Conservation (phyloP, 37 sponge, comb jelly and placozoan genomes). For the Amphimedon queenslandica region DNA sequence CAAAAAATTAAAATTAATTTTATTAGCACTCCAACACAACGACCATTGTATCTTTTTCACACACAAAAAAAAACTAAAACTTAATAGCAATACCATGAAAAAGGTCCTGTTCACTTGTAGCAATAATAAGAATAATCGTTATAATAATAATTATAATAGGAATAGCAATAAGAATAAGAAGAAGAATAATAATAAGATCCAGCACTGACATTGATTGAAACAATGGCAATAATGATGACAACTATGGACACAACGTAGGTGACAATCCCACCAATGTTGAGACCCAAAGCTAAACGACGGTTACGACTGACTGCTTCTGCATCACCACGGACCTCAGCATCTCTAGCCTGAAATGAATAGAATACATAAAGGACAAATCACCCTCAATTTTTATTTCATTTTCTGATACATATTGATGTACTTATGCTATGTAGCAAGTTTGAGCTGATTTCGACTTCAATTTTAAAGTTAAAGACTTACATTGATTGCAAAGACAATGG, state of each 20-base stretch:
- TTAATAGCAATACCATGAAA: too few relatives aligned
- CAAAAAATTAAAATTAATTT: too few relatives aligned
- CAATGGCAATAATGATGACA: neutral
- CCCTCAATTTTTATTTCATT: neutral
- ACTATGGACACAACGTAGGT: neutral
- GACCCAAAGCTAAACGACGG: neutral
- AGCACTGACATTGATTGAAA: neutral
- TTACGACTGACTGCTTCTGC: neutral
- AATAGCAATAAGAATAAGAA: too few relatives aligned
- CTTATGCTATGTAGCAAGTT: too few relatives aligned
- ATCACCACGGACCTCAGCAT: neutral
- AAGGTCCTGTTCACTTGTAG: too few relatives aligned
- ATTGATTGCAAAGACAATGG: conserved; percentile 28
- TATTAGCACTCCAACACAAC: too few relatives aligned
- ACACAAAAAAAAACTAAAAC: too few relatives aligned
- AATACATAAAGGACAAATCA: neutral
- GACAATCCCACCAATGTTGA: neutral
- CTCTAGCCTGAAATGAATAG: neutral
- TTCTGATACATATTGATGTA: neutral
- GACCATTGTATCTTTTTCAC: too few relatives aligned
- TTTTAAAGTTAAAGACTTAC: too few relatives aligned
- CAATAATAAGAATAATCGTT: neutral
- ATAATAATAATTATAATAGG: neutral
- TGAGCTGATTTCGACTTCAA: too few relatives aligned
- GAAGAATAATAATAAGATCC: neutral